These are phyloP conservation scores for Scolopax rusticola DNA, from an alignment of 2,797 vertebrate genomes.

Conservation along the genomic window DNA sequence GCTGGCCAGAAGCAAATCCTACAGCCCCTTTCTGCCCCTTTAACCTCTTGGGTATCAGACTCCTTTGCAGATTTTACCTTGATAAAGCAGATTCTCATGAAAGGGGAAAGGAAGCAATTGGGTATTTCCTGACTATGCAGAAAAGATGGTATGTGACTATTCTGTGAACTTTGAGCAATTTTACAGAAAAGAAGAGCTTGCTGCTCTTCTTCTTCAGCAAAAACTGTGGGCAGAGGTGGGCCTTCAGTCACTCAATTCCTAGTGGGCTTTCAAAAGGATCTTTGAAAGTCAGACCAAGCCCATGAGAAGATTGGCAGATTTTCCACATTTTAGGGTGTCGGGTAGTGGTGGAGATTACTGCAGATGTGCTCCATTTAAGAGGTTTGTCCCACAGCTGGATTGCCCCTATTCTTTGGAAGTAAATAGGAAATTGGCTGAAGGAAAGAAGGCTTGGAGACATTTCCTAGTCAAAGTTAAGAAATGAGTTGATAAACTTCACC, in stretches of 20 bases:
- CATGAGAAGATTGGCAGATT: not conserved
- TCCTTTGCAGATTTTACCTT: not conserved
- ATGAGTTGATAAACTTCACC: not conserved
- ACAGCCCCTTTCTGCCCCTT: not conserved
- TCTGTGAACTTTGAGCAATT: not conserved
- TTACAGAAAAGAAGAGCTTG: not conserved
- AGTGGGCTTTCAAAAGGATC: not conserved
- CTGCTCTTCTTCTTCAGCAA: not conserved
- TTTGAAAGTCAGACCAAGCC: not conserved
- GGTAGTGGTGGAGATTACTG: not conserved
- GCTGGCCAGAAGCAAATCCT: not conserved
- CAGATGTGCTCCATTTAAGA: not conserved
- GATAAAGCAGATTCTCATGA: not conserved
- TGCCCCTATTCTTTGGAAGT: not conserved
- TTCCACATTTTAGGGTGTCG: not conserved
- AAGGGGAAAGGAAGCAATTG: not conserved
- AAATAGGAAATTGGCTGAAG: not conserved
- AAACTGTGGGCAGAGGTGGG: not conserved
- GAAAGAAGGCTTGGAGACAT: not conserved
- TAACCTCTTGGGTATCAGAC: not conserved
- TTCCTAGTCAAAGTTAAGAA: not conserved
- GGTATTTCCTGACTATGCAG: not conserved
- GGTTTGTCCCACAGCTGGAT: not conserved
- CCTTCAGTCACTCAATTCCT: not conserved
- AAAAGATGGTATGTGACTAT: not conserved